Base-by-base conservation (phyloP, 2,113 vertebrate species). In the Hucho hucho region DNA sequence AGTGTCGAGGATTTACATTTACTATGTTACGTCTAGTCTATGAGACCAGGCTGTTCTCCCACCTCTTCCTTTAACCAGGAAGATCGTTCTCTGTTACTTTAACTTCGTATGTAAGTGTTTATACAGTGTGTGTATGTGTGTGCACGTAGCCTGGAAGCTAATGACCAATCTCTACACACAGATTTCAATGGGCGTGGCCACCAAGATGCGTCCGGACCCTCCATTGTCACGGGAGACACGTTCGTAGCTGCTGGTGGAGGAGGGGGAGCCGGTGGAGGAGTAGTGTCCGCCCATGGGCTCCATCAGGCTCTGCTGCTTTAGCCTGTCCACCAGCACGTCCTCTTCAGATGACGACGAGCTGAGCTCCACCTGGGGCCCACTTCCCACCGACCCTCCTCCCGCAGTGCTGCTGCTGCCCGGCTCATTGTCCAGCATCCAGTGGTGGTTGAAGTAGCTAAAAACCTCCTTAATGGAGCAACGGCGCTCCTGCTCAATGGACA, bases 391-490 rank as follows among this genome's bases (percentile, higher is more conserved):
- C 0, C 68, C 47, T 0, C 74, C 78, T 14, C 47, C 11, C 72
- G 46, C 18, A 61, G 77, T 47, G 32, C 59, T 32, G 12, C 4
- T 18, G 3, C 29, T 47, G 49, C 87, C 86, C 4, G 91, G 91
- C 76, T 93, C 86, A 0, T 84, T 89, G 80, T 92, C 92, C 72
- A 94, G 73, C 91, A 94, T 92, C 94, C 94, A 95, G 87, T 83
- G 84, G 64, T 89, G 88, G 76, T 81, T 89, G 67, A 94, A 90
- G 83, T 92, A 92, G 75, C 84, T 85, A 69, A 94, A 93, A 64
- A 95, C 89, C 25, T 94, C 93, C 66, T 92, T 94, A 74, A 92
- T 93, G 0, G 91, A 85, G 86, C 94, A 94, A 66, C 94, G 90
- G 37, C 87, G 89, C 59, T 91, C 87, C 18, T 91, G 92, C 61